Conservation (phyloP, 2,113 vertebrate species). For the Progne subis region DNA sequence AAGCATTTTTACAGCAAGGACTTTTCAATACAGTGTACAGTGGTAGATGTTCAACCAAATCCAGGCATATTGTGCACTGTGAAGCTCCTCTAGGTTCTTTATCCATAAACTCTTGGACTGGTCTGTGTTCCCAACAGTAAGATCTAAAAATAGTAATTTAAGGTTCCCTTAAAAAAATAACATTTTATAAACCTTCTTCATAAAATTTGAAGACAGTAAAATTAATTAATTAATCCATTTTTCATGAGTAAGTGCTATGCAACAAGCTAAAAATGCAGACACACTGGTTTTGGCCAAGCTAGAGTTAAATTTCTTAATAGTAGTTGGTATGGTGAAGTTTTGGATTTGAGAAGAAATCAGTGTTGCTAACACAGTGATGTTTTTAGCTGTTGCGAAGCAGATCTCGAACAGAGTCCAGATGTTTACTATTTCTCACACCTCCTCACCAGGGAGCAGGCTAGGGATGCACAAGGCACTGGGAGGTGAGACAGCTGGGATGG, state of each 20-base stretch:
- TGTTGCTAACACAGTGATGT: not conserved
- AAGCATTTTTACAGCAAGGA: constrained; percentile 91
- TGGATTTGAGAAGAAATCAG: not conserved
- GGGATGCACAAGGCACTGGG: not conserved
- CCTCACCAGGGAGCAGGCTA: not conserved
- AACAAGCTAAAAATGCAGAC: not conserved
- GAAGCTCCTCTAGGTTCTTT: constrained; percentile 74
- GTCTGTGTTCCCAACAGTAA: constrained; percentile 88
- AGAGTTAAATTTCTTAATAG: not conserved
- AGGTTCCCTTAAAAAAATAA: not conserved
- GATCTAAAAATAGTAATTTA: constrained; percentile 78
- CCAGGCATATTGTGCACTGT: constrained; percentile 92
- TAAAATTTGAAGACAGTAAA: not conserved
- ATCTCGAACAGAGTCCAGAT: not conserved
- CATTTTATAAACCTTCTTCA: not conserved
- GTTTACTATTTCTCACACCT: not conserved
- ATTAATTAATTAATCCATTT: not conserved
- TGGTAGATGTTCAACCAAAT: constrained; percentile 83
- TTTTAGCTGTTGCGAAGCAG: not conserved
- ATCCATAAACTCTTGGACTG: constrained; percentile 77
- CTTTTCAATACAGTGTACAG: constrained; percentile 84
- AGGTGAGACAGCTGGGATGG: not conserved
- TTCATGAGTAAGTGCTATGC: not conserved
- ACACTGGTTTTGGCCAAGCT: not conserved
- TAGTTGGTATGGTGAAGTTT: not conserved